A percentile compares a stretch with the other conserved stretches of the same genome.
phyloP scores from a whole-genome alignment of 1,140 invertebrate genomes.

The Aradophagus sp. region DNA sequence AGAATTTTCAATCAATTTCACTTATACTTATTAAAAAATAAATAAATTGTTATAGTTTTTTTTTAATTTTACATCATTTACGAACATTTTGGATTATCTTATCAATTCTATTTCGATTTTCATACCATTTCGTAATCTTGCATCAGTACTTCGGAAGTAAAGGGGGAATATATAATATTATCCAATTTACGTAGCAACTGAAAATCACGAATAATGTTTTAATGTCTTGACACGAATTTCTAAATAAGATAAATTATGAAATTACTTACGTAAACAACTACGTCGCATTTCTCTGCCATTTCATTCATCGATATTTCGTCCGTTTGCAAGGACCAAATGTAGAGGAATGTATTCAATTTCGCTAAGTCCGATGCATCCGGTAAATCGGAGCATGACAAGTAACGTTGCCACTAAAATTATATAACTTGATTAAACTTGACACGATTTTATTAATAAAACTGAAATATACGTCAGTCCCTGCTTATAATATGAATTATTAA shows the following conservation, averaged over 20 bases:
- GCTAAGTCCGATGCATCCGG: constrained; percentile 77
- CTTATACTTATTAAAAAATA: too few relatives aligned
- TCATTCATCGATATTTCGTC: constrained; percentile 70
- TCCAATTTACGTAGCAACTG: constrained; percentile 74
- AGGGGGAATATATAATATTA: constrained; percentile 68
- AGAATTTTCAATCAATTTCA: too few relatives aligned
- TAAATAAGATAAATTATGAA: neutral
- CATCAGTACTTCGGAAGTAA: constrained; percentile 52
- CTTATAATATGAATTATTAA: too few relatives aligned
- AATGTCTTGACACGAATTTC: neutral
- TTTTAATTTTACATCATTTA: too few relatives aligned
- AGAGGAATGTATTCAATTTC: constrained; percentile 79
- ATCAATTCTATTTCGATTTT: neutral
- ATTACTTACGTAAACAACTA: constrained; percentile 63
- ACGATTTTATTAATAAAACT: too few relatives aligned
- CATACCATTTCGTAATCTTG: constrained; percentile 73
- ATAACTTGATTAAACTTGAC: too few relatives aligned
- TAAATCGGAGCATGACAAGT: constrained; percentile 79
- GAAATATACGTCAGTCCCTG: too few relatives aligned
- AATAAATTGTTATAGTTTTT: too few relatives aligned
- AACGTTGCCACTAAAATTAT: constrained; percentile 77
- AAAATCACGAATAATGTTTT: constrained; percentile 9
- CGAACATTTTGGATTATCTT: too few relatives aligned
- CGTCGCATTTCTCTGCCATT: constrained; percentile 59
- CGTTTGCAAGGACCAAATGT: constrained; percentile 76